Conservation (phyloP, 1,140 invertebrate species). For the Heliconius congener region DNA sequence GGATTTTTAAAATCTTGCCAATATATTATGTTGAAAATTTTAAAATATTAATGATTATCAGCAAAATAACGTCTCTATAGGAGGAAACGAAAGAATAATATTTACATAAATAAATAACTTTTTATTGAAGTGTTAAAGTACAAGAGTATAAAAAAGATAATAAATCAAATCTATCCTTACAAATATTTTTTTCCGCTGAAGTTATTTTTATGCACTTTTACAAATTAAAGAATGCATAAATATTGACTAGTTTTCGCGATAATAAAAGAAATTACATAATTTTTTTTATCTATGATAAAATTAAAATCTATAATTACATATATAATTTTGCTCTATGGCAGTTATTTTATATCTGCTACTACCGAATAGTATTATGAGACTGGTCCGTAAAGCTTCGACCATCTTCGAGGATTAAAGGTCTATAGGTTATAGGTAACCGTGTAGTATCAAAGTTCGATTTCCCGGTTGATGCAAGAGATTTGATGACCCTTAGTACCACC, state of each 20-base stretch:
- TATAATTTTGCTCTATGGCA: background rate
- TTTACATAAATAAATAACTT: too few species aligned
- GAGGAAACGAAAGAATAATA: too few species aligned
- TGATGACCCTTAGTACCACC: background rate
- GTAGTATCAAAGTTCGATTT: background rate
- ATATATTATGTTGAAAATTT: background rate
- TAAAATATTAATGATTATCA: too few species aligned
- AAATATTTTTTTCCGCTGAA: too few species aligned
- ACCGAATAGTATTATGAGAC: background rate
- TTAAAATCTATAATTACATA: slow-evolving; percentile 5
- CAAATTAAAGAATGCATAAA: too few species aligned
- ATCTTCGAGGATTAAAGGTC: background rate
- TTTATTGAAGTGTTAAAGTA: too few species aligned
- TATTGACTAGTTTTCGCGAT: too few species aligned
- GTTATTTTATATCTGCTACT: background rate
- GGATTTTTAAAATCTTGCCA: background rate
- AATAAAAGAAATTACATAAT: too few species aligned
- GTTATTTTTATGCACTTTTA: too few species aligned
- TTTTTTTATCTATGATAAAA: background rate
- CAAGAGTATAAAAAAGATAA: too few species aligned
- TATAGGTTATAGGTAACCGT: background rate
- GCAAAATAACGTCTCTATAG: too few species aligned
- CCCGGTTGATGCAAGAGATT: background rate
- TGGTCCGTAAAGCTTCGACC: background rate
- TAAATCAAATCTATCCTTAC: too few species aligned